These are phyloP conservation scores for Budorcas taxicolor DNA, from an alignment of 2,113 vertebrate species.

Conservation along the genomic window DNA sequence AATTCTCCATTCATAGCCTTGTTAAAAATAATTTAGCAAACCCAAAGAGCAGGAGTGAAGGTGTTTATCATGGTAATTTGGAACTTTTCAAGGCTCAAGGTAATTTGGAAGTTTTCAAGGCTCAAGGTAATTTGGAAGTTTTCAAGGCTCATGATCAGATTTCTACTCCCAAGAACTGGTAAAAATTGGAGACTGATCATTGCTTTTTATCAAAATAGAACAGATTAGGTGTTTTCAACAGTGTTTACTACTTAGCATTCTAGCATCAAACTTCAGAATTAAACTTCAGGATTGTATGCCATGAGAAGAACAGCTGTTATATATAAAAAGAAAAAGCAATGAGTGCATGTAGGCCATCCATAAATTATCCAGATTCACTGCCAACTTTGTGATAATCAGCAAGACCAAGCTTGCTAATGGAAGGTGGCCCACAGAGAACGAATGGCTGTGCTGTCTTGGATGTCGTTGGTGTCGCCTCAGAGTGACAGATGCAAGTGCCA, in stretches of 20 bases:
- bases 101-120: conserved; percentile 18
- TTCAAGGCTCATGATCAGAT: neutral
- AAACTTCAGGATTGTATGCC: conserved; percentile 19
- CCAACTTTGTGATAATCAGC: neutral
- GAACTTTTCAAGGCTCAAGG: too few species aligned
- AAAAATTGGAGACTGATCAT: neutral
- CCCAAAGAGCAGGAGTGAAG: neutral
- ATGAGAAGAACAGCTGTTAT: conserved; percentile 7
- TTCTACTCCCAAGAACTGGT: neutral
- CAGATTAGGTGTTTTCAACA: neutral
- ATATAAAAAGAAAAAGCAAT: neutral
- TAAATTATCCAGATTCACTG: conserved; percentile 1
- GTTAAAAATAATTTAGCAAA: conserved; percentile 18
- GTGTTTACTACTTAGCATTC: neutral
- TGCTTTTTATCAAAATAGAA: neutral
- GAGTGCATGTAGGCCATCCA: neutral
- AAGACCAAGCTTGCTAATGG: conserved; percentile 2
- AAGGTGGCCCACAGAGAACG: neutral
- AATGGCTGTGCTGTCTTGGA: neutral
- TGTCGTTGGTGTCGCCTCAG: neutral
- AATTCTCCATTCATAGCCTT: neutral
- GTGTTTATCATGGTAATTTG: neutral
- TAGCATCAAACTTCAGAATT: neutral
- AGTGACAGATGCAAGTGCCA: conserved; percentile 39
- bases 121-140: neutral